Percentiles rank a stretch among this genome's conserved stretches.
These are phyloP conservation scores for Gopherus evgoodei DNA, from an alignment of 2,113 vertebrate genomes.

Conservation along the genomic window DNA sequence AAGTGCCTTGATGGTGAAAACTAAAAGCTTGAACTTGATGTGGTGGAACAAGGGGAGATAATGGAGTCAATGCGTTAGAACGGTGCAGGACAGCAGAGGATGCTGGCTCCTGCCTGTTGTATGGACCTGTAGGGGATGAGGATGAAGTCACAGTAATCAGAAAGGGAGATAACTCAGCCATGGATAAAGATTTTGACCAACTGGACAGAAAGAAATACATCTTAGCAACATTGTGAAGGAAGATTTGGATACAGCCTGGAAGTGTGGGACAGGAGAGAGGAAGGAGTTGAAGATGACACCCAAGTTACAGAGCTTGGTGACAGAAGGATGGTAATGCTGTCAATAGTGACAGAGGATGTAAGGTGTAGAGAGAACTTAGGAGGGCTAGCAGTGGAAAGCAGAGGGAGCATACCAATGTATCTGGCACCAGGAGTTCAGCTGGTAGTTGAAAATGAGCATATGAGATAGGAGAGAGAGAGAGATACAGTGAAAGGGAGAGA, in stretches of 20 bases:
- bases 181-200: background rate
- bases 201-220: background rate
- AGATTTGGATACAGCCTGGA: background rate
- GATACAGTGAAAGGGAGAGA: background rate
- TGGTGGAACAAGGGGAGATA: accelerated
- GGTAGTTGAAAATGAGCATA: background rate
- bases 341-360: background rate
- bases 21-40: no score
- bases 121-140: background rate
- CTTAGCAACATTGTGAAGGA: background rate
- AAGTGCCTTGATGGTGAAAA: no score
- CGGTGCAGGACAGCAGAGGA: background rate
- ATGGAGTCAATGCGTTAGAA: accelerated
- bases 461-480: background rate
- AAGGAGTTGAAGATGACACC: background rate
- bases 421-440: no score
- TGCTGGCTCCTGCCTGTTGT: background rate
- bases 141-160: background rate
- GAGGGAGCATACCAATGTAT: no score
- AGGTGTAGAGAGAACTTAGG: no score
- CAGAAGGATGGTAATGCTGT: background rate
- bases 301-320: background rate
- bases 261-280: background rate
- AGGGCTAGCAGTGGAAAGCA: no score
- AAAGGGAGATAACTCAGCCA: background rate